Percentiles rank a stretch among this genome's conserved stretches.
Evolutionary conservation across 2,888 invertebrate species (phyloP).

Genomic region (Agrotis clavis): DNA sequence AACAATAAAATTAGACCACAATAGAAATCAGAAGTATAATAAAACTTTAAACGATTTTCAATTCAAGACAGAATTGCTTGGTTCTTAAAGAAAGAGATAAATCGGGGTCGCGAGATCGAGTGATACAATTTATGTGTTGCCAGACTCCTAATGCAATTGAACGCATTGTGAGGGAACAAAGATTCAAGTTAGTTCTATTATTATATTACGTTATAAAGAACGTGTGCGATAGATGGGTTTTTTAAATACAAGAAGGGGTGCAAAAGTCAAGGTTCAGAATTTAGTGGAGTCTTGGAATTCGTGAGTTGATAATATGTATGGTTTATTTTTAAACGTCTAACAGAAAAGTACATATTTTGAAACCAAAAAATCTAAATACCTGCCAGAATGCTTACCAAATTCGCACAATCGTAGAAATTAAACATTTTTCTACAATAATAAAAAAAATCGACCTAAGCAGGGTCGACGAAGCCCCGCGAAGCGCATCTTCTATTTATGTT

Average conservation of each 20-base stretch:
- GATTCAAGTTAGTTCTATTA: constrained; percentile 56
- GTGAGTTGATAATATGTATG: background rate
- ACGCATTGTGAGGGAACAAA: constrained; percentile 66
- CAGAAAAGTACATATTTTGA: too few species aligned
- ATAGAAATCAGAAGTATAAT: constrained; percentile 50
- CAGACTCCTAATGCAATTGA: constrained; percentile 76
- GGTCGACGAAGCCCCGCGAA: too few species aligned
- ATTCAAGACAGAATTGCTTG: constrained; percentile 64
- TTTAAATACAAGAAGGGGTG: constrained; percentile 1
- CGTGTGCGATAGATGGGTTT: constrained; percentile 19
- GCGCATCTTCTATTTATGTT: too few species aligned
- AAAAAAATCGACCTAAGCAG: too few species aligned
- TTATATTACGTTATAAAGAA: constrained; percentile 48
- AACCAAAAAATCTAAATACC: too few species aligned
- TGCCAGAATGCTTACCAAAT: too few species aligned
- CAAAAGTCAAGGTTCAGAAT: background rate
- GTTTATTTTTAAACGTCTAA: too few species aligned
- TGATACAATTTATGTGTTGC: constrained; percentile 77
- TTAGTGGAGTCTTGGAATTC: background rate
- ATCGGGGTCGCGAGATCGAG: constrained; percentile 68
- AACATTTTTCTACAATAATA: too few species aligned
- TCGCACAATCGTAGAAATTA: too few species aligned
- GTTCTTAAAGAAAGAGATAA: constrained; percentile 64
- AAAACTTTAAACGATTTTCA: constrained; percentile 67
- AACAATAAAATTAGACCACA: constrained; percentile 54